A percentile compares a stretch with the other conserved stretches of the same genome.
Conservation (phyloP, 2,797 vertebrate genomes). For the Chloroceryle amazona region DNA sequence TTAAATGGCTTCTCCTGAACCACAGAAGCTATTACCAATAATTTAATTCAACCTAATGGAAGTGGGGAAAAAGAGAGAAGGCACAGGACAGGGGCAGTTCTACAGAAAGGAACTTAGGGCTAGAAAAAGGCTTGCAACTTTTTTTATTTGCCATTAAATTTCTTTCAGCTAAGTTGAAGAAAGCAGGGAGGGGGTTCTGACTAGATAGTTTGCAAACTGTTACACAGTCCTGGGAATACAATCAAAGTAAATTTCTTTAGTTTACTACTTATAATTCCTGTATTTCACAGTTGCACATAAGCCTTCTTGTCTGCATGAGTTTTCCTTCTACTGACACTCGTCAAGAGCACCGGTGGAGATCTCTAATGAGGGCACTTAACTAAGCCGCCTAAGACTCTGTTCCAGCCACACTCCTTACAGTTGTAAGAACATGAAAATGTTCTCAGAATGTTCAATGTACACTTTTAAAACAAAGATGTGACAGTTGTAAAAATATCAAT, state of each 20-base stretch:
- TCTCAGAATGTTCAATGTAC: background rate
- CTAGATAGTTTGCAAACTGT: background rate
- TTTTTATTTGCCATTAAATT: background rate
- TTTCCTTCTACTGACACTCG: background rate
- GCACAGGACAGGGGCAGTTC: background rate
- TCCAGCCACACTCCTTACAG: background rate
- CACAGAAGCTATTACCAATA: background rate
- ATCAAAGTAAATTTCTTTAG: background rate
- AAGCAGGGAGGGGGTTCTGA: background rate
- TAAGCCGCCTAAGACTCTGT: background rate
- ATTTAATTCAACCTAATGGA: background rate
- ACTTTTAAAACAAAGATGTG: background rate
- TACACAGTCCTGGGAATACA: background rate
- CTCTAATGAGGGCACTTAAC: background rate
- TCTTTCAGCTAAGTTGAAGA: conserved; percentile 12
- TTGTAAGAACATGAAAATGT: background rate
- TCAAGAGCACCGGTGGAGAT: background rate
- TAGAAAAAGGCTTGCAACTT: background rate
- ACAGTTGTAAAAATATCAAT: background rate
- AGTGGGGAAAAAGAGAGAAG: background rate
- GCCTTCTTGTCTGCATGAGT: background rate
- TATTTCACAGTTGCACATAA: background rate
- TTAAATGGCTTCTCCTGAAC: background rate
- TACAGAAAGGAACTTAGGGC: background rate
- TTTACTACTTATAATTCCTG: background rate